Percentiles rank a stretch among this genome's conserved stretches.
Evolutionary conservation across 1,140 invertebrate species (phyloP).

Genomic region (Lepidotrigona ventralis): DNA sequence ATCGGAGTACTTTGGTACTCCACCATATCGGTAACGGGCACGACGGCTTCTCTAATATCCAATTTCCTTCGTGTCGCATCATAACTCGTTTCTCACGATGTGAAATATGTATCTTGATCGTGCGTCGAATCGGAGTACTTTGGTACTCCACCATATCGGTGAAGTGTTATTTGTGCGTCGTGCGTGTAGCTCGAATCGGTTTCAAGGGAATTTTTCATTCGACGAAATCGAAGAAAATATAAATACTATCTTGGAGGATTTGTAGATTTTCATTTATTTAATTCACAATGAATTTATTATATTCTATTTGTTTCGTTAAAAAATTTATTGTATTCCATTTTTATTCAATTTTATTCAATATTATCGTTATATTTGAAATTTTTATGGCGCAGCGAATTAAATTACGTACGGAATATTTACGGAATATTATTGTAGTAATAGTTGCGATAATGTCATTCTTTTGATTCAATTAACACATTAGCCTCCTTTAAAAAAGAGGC

Average conservation of each 20-base stretch:
- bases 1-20: not conserved
- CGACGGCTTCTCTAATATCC: slow-evolving; percentile 52
- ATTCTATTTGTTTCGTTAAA: not conserved
- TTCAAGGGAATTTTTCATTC: not conserved
- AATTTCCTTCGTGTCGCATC: slow-evolving; percentile 55
- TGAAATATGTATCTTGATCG: slow-evolving; percentile 24
- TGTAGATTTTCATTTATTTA: no score
- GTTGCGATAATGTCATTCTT: no score
- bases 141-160: not conserved
- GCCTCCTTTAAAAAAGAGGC: not conserved
- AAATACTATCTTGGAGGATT: not conserved
- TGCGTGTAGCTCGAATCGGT: not conserved
- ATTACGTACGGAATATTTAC: not conserved
- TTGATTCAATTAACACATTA: no score
- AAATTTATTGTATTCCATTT: not conserved
- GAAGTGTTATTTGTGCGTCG: not conserved
- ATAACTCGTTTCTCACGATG: slow-evolving; percentile 37
- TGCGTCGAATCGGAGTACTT: not conserved
- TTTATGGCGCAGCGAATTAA: not conserved
- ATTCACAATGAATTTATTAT: no score
- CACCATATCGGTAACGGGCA: not conserved
- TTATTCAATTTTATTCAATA: not conserved
- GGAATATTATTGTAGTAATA: no score
- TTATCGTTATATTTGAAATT: not conserved
- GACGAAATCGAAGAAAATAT: not conserved